These are phyloP conservation scores for Poecilia picta DNA, from an alignment of 2,797 vertebrate species.

Conservation along the genomic window DNA sequence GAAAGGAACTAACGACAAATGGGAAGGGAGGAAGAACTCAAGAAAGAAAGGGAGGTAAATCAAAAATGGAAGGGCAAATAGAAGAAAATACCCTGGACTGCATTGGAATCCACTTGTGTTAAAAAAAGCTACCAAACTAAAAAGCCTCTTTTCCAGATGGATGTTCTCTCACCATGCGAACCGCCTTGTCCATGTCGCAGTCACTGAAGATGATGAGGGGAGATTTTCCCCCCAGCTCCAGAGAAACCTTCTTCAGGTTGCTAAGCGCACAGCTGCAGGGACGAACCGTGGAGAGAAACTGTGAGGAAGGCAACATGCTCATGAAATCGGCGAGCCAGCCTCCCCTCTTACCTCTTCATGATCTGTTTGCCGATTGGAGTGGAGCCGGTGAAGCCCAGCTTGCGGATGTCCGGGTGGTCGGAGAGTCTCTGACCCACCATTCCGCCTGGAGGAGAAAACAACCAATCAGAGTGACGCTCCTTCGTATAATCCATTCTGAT, in stretches of 20 bases:
- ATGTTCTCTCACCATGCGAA: conserved; percentile 89
- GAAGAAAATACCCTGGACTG: not conserved
- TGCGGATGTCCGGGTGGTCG: conserved; percentile 93
- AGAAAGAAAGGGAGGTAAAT: not conserved
- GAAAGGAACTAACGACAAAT: not conserved
- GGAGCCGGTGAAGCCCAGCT: conserved; percentile 96
- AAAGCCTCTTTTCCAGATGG: not conserved
- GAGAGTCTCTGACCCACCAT: conserved; percentile 92
- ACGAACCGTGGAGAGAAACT: conserved; percentile 9
- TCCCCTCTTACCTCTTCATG: conserved; percentile 89
- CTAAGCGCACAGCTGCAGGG: conserved; percentile 88
- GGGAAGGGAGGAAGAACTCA: not conserved
- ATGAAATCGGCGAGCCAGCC: not conserved
- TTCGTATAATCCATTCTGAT: not conserved
- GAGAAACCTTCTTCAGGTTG: conserved; percentile 96
- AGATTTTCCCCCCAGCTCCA: conserved; percentile 97
- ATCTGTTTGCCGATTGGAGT: conserved; percentile 95
- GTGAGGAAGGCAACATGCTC: not conserved
- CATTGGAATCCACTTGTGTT: not conserved
- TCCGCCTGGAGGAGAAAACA: conserved; percentile 78
- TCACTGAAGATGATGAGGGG: conserved; percentile 96
- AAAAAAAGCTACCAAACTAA: not conserved
- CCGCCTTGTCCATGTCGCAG: conserved; percentile 96
- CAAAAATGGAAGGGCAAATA: not conserved
- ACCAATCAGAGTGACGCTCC: not conserved